Conservation (phyloP, 2,113 vertebrate species). For the Fregetta grallaria region DNA sequence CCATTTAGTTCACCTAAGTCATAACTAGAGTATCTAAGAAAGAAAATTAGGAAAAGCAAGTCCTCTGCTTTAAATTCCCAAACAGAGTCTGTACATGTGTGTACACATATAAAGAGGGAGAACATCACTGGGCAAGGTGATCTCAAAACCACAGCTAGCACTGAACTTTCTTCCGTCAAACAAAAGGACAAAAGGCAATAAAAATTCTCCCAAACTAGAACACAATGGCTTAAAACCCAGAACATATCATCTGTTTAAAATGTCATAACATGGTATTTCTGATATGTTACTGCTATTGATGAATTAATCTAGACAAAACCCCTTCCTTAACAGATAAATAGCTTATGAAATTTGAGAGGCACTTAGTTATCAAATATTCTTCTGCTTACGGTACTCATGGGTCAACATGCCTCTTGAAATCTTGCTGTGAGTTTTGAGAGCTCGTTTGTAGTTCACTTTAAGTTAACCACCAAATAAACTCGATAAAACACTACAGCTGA, state of each 20-base stretch:
- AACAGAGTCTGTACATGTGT: not conserved
- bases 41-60: not conserved
- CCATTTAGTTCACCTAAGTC: not conserved
- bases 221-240: not conserved
- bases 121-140: not conserved
- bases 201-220: not conserved
- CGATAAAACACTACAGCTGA: not conserved
- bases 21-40: not conserved
- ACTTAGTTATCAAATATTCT: not conserved
- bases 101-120: accelerated
- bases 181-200: not conserved
- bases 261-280: not conserved
- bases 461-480: not conserved
- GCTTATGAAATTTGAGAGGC: not conserved
- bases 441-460: not conserved
- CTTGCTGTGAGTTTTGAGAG: not conserved
- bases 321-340: not conserved
- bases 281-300: not conserved
- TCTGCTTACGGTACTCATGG: not conserved
- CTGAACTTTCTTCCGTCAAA: not conserved
- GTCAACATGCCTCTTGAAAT: not conserved
- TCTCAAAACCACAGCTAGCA: not conserved
- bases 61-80: not conserved
- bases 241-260: not conserved
- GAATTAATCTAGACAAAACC: not conserved